phyloP scores from a whole-genome alignment of 2,113 vertebrate genomes.

The Bothrops jararaca region DNA sequence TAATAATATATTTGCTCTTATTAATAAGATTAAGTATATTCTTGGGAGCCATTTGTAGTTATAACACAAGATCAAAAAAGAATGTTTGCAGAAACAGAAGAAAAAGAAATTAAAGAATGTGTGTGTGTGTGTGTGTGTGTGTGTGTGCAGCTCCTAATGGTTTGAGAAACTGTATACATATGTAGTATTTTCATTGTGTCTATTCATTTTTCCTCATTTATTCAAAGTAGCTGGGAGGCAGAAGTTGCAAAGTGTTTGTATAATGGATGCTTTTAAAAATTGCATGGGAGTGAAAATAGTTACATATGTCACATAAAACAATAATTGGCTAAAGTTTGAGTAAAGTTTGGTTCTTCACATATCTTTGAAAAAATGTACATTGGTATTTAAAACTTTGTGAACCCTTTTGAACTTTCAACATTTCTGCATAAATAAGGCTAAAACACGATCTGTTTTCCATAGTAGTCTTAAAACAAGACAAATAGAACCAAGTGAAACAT shows the following conservation, averaged over 20 bases:
- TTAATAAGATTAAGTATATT: not conserved
- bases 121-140: not conserved
- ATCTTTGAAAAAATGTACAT: constrained; percentile 32
- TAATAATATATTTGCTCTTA: not conserved
- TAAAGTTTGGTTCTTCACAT: constrained; percentile 8
- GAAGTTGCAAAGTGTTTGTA: constrained; percentile 8
- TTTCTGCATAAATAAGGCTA: too few species aligned
- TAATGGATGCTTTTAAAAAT: not conserved
- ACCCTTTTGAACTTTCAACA: not conserved
- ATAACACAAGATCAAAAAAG: not conserved
- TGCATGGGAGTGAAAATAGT: constrained; percentile 14
- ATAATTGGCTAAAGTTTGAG: not conserved
- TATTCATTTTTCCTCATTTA: constrained; percentile 13
- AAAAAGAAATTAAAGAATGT: not conserved
- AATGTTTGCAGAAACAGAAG: not conserved
- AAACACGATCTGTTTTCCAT: not conserved
- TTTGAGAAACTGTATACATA: constrained; percentile 10
- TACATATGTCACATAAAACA: constrained; percentile 14
- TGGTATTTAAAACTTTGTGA: not conserved
- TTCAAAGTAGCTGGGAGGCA: constrained; percentile 24
- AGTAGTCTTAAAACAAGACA: not conserved
- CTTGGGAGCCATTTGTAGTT: not conserved
- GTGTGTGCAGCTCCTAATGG: not conserved
- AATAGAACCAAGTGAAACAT: not conserved
- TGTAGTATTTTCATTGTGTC: constrained; percentile 27